Base-by-base conservation (phyloP, 2,888 invertebrate genomes). In the Strigamia maritima region DNA sequence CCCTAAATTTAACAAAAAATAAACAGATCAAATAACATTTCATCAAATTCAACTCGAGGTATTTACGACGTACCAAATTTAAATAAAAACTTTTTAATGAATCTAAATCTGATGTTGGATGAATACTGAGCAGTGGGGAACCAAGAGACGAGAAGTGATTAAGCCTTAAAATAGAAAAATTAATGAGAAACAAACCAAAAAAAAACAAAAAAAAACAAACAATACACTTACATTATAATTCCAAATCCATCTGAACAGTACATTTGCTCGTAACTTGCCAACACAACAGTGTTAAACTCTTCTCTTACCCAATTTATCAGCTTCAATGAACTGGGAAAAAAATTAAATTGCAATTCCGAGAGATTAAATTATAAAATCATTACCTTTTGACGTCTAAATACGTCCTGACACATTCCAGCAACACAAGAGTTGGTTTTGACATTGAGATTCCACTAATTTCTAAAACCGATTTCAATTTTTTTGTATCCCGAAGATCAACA, bases 391-490 rank as follows among this genome's bases (percentile, higher is more conserved):
- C 82, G 83, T 85, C 82, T 85, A 88, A 85, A 82, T 88, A 88
- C 1, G 87, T 86, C 79, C 87, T 84, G 2, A 87, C 86, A 83
- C 87, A 87, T 82, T 88, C 88, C 12, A 87, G 86, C 28, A 88
- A 81, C 35, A 87, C 82, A 35, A 88, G 81, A 4, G 87, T 87
- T 6, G 87, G 87, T 2, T 80, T 24, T 12, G 83, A 82, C 77
- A 83, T 83, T 80, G 85, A 82, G 2, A 86, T 81, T 4, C 83
- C 84, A 81, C 83, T 82, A 75, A 83, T 79, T 40, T 82, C 81
- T 35, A 87, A 75, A 81, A 82, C 81, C 81, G 83, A 14, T 81
- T 83, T 81, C 4, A 84, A 77, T 14, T 78, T 78, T n/a, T 77
- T 28, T 3, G 81, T 79, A 80, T 86, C 83, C n/a, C 84, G 83